These are phyloP conservation scores for Saturnia japonica DNA, from an alignment of 2,888 invertebrate species.

Conservation along the genomic window DNA sequence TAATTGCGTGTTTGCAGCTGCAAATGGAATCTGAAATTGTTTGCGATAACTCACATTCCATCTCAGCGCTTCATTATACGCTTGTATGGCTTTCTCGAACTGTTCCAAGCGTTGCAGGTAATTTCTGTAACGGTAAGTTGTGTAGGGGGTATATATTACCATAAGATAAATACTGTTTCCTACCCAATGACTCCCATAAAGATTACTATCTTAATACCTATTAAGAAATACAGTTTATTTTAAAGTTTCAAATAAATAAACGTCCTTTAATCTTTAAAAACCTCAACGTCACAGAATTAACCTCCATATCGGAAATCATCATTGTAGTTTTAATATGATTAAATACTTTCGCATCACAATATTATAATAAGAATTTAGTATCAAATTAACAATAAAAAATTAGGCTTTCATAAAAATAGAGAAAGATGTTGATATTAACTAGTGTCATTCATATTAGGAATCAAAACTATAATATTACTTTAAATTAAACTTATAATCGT, in stretches of 20 bases:
- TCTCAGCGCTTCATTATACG: conserved; percentile 71
- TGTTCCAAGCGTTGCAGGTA: conserved; percentile 72
- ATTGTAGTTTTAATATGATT: no score
- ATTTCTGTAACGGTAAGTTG: conserved; percentile 54
- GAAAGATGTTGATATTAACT: no score
- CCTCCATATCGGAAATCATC: no score
- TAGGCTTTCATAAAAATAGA: no score
- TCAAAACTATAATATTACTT: neutral
- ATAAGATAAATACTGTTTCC: neutral
- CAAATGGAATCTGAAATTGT: conserved; percentile 47
- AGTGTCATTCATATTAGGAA: no score
- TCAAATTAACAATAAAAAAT: no score
- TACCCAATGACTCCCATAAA: neutral
- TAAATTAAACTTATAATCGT: neutral
- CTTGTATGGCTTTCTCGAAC: conserved; percentile 71
- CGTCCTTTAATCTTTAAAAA: neutral
- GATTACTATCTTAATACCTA: neutral
- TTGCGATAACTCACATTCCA: conserved; percentile 69
- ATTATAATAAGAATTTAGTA: no score
- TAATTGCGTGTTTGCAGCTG: conserved; percentile 55
- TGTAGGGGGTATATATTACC: neutral
- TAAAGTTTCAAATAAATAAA: neutral
- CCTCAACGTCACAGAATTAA: no score
- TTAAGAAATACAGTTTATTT: neutral
- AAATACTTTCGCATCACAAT: no score